Conservation (phyloP, 2,888 invertebrate species). For the Melinaea marsaeus region DNA sequence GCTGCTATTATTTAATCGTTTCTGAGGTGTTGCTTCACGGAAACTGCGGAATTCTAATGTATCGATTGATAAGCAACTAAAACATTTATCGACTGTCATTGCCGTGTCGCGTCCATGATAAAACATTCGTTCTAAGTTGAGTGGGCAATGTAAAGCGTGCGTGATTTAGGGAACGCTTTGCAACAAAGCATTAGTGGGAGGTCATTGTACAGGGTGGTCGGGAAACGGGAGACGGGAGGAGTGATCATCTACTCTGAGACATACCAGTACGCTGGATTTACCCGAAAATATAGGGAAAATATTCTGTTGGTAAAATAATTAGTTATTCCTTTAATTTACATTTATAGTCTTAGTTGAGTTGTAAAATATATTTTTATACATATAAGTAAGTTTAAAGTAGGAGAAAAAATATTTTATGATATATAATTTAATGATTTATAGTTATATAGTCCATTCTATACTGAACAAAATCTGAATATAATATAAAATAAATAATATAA, state of each 20-base stretch:
- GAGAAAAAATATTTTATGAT: too few species aligned
- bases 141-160: conserved; percentile 39
- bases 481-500: background rate
- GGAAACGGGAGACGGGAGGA: conserved; percentile 64
- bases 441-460: too few species aligned
- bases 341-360: too few species aligned
- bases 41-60: conserved; percentile 48
- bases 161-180: conserved; percentile 32
- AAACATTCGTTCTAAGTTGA: conserved; percentile 20
- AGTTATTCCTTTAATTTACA: too few species aligned
- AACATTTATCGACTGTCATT: background rate
- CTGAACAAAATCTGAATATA: too few species aligned
- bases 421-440: too few species aligned
- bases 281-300: conserved; percentile 25
- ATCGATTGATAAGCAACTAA: conserved; percentile 4
- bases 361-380: too few species aligned
- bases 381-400: too few species aligned
- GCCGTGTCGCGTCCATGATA: background rate
- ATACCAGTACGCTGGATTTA: conserved; percentile 41
- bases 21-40: conserved; percentile 64
- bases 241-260: conserved; percentile 59
- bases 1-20: conserved; percentile 72
- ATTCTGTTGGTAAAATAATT: too few species aligned
- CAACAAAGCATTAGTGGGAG: conserved; percentile 40
- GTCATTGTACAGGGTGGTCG: conserved; percentile 64